Base-by-base conservation (phyloP, 2,797 vertebrate species). In the Muraenolepis orangiensis region DNA sequence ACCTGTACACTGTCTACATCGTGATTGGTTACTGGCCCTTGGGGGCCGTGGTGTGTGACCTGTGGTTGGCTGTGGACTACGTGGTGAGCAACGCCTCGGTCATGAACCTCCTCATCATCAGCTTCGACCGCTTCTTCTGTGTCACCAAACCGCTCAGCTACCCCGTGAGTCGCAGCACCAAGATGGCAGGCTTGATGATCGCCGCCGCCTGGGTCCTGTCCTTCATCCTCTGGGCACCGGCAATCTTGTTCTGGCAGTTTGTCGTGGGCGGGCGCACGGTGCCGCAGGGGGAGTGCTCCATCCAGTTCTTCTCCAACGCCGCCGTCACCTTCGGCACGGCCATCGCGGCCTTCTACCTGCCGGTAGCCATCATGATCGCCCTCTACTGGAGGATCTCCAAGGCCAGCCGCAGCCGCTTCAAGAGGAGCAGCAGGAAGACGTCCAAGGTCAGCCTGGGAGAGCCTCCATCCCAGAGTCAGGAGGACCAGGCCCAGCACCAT, bases 91-190 rank as follows among this genome's bases (percentile, higher is more conserved):
- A 99, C 0, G 97, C 97, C 69, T 98, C 97, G 0, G 97, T 98
- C 82, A 98, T 99, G 98, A 99, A 99, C 91, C 94, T 99, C 40
- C 96, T 99, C 74, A 98, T 99, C 80, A 99, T 99, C 84, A 99
- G 98, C 85, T 99, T 99, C 40, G 97, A 99, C 88, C 94, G 97
- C 3, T 99, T 98, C 88, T 99, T 99, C 93, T 99, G 98, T n/a
- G 96, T 99, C 86, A 99, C 98, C 88, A 99, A 97, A 81, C 98
- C 98, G 0, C 94, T 99, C 82, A 98, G 94, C 0, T 99, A 99
- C 91, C 97, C 97, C 0, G 95, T 94, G 40, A 94, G 92, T 71
- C 95, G 97, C 83, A 99, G 96, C 82, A 98, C 96, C 88, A 98
- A 96, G 89, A 98, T 96, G 96, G 98, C 98, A 0, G 97, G 96